Base-by-base conservation (phyloP, 2,113 vertebrate species). In the Mionectes macconnelli region DNA sequence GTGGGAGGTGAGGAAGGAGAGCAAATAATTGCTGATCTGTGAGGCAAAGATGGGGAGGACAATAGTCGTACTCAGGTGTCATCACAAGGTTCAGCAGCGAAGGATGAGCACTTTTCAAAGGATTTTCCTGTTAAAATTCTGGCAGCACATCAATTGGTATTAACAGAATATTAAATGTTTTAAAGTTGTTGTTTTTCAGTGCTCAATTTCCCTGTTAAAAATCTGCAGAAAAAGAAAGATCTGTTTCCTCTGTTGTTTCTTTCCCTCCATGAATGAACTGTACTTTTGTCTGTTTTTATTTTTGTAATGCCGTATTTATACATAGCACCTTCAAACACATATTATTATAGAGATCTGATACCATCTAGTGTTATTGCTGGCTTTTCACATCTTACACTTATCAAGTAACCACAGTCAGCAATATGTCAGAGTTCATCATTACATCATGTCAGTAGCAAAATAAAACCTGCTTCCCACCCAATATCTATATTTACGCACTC, bases 401-500 rank as follows among this genome's bases (percentile, higher is more conserved):
- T 97, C 97, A 96, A 97, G 92, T 82, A 94, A 97, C 94, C 70
- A 93, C 96, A 97, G 92, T 96, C 62, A 95, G 95, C 84, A 95
- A 70, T 83, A 55, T 96, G 96, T 95, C 96, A 95, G 95, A 93
- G 91, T 97, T 97, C 96, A 96, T 87, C 80, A 39, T 84, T 87
- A 88, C 78, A 93, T 42, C 24, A 53, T 28, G 8, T 95, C 96
- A 97, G 72, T 25, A 93, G 90, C 84, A 86, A 97, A 97, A 95
- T 47, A 95, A 91, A 90, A 90, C 53, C 55, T 9, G 49, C 87
- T 89, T 92, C 84, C 90, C 87, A 93, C 69, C 80, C 87, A 66
- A 19, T 96, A 93, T 94, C 91, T 95, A 73, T 90, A 96, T 95
- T 95, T 95, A 91, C 93, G 97, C 88, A 57, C 79, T 53, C 83